Conservation (phyloP, 2,113 vertebrate species). For the Tursiops truncatus region DNA sequence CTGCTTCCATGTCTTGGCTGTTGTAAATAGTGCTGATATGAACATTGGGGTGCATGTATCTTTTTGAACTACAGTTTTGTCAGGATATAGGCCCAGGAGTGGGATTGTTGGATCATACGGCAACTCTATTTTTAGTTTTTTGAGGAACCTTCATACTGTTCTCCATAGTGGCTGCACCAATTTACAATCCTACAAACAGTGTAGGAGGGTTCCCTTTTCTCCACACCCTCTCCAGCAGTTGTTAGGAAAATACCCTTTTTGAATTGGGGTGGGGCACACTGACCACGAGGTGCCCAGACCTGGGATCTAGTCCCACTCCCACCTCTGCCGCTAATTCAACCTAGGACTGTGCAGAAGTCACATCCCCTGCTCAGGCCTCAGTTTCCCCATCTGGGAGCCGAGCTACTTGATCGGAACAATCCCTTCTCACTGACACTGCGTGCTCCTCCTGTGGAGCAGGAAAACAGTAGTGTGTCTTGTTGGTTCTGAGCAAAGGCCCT, state of each 20-base stretch:
- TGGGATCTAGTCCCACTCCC: not conserved
- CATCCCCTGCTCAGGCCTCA: not conserved
- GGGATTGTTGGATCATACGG: not conserved
- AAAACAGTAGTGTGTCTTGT: slow-evolving; percentile 66
- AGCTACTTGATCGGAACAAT: not conserved
- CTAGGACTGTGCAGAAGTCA: not conserved
- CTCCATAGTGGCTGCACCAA: not conserved
- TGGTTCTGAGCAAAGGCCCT: slow-evolving; percentile 71
- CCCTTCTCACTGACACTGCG: not conserved
- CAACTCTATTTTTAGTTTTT: not conserved
- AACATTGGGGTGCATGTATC: not conserved
- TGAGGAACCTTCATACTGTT: not conserved
- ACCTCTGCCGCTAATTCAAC: not conserved
- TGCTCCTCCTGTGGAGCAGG: not conserved
- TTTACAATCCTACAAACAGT: not conserved
- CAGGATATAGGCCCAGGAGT: not conserved
- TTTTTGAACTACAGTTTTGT: not conserved
- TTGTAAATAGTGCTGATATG: not conserved
- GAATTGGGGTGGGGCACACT: not conserved
- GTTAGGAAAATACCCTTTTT: not conserved
- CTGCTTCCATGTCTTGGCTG: not conserved
- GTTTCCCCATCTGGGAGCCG: slow-evolving; percentile 26
- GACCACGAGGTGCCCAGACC: not conserved
- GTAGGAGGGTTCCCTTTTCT: not conserved
- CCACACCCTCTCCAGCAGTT: not conserved